These are phyloP conservation scores for Ectropis crepuscularia DNA, from an alignment of 2,888 invertebrate species.

Conservation along the genomic window DNA sequence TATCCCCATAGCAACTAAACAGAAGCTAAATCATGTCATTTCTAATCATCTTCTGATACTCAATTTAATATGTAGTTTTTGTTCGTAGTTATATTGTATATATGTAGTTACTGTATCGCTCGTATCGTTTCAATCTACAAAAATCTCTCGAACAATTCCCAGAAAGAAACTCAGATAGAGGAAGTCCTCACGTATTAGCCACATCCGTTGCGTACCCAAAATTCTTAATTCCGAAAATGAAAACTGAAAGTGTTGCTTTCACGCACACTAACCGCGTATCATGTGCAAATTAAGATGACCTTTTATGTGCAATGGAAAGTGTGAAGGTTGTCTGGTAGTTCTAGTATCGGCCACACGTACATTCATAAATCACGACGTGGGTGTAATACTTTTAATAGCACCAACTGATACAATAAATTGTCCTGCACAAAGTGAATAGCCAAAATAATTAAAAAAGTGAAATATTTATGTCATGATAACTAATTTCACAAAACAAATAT, in stretches of 20 bases:
- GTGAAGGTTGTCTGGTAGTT: constrained; percentile 40
- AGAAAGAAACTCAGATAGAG: neutral
- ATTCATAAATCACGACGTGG: constrained; percentile 3
- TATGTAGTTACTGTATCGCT: too few species aligned
- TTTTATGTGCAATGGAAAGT: constrained; percentile 41
- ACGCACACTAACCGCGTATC: constrained; percentile 21
- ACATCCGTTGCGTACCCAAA: constrained; percentile 5
- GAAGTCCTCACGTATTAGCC: neutral
- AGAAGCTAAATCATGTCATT: too few species aligned
- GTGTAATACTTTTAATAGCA: constrained; percentile 5
- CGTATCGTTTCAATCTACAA: too few species aligned
- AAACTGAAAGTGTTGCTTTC: constrained; percentile 17
- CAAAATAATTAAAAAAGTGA: neutral
- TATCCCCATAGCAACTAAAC: too few species aligned
- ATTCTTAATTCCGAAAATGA: constrained; percentile 13
- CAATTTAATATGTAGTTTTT: too few species aligned
- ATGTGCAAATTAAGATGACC: constrained; percentile 35
- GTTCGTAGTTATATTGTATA: too few species aligned
- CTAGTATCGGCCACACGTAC: constrained; percentile 9
- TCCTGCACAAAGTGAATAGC: neutral
- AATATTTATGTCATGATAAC: too few species aligned
- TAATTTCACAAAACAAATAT: too few species aligned
- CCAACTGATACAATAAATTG: neutral
- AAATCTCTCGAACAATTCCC: neutral
- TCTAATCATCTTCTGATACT: too few species aligned